These are phyloP conservation scores for Acrobasis repandana DNA, from an alignment of 2,888 invertebrate species.

Conservation along the genomic window DNA sequence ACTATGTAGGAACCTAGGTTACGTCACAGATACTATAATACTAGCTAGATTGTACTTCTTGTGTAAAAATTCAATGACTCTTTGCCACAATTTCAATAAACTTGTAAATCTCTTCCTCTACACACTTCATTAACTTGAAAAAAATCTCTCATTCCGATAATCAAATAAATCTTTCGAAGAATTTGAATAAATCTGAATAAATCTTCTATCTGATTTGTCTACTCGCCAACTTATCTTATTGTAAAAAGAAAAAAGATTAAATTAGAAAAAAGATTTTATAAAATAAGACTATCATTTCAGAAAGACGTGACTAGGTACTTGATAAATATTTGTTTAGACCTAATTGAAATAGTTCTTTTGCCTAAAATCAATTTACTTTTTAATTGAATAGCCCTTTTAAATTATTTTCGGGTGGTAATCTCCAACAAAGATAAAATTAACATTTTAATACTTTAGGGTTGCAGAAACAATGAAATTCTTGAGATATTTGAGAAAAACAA, in stretches of 20 bases:
- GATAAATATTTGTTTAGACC: background rate
- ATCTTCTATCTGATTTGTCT: background rate
- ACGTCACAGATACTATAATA: too few species aligned
- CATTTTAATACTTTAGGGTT: background rate
- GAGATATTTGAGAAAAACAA: conserved; percentile 2
- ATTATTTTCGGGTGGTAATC: background rate
- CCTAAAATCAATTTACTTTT: background rate
- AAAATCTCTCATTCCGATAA: background rate
- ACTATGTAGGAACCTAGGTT: too few species aligned
- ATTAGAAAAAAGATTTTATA: background rate
- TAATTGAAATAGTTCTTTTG: background rate
- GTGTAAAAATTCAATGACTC: background rate
- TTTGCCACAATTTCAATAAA: background rate
- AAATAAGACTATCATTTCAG: background rate
- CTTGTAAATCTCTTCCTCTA: background rate
- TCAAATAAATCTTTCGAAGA: conserved; percentile 6
- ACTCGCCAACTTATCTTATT: background rate
- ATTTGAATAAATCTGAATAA: conserved; percentile 9
- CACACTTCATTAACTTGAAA: background rate
- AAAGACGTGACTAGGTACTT: background rate
- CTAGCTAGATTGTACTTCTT: too few species aligned
- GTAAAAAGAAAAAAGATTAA: conserved; percentile 2
- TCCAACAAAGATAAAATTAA: background rate
- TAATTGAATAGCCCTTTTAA: background rate
- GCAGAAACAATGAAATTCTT: background rate